phyloP scores from a whole-genome alignment of 2,888 invertebrate genomes.

The Pristionchus entomophagus region DNA sequence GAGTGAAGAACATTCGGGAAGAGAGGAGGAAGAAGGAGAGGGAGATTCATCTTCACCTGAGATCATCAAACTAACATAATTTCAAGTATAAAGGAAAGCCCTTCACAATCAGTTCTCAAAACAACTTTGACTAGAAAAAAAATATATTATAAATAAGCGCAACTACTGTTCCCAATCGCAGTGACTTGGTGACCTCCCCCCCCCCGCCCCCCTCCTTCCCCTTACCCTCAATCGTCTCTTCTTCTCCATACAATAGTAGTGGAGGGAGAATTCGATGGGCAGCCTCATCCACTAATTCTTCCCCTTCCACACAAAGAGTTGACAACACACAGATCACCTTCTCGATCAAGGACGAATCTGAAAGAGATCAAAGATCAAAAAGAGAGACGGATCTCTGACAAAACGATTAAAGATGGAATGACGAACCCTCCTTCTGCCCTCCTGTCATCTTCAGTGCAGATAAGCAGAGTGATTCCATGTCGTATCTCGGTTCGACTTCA shows the following conservation, averaged over 20 bases:
- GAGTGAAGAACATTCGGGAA: slow-evolving; percentile 40
- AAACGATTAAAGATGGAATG: not conserved
- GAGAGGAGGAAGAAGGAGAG: slow-evolving; percentile 23
- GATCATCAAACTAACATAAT: not conserved
- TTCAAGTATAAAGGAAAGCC: not conserved
- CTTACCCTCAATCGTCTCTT: not conserved
- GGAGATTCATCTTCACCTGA: not conserved
- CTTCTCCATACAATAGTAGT: slow-evolving; percentile 49
- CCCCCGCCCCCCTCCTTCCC: too few relatives aligned
- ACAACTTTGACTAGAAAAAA: too few relatives aligned
- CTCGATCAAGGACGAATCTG: slow-evolving; percentile 10
- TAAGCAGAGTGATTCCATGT: slow-evolving; percentile 18
- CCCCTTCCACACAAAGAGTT: slow-evolving; percentile 46
- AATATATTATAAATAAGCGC: too few relatives aligned
- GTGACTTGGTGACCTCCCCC: too few relatives aligned
- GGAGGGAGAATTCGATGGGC: slow-evolving; percentile 43
- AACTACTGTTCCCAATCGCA: too few relatives aligned
- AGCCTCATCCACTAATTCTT: slow-evolving; percentile 42
- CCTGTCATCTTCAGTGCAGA: slow-evolving; percentile 4
- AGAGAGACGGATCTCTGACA: too few relatives aligned
- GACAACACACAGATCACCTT: not conserved
- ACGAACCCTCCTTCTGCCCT: not conserved
- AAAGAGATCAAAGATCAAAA: not conserved
- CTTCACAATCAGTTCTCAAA: not conserved
- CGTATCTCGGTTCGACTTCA: slow-evolving; percentile 30